phyloP scores from a whole-genome alignment of 2,113 vertebrate species.

The Hystrix brachyura region DNA sequence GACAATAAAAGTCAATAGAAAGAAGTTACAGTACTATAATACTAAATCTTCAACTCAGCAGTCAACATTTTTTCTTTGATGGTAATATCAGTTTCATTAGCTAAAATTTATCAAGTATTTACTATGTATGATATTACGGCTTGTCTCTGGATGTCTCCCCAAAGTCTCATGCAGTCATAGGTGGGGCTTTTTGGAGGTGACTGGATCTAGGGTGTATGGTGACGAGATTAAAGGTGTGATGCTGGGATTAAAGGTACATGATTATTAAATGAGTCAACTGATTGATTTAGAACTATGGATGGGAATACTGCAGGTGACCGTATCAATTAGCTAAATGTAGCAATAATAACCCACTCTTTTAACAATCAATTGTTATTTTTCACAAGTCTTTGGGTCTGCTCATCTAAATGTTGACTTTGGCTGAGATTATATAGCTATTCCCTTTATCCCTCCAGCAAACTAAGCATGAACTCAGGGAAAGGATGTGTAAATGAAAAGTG shows the following conservation, averaged over 20 bases:
- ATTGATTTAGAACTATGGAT: neutral
- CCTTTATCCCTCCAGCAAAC: neutral
- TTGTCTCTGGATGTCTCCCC: neutral
- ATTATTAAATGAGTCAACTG: neutral
- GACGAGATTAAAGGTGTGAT: neutral
- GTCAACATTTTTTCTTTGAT: neutral
- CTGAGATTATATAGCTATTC: neutral
- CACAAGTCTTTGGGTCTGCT: neutral
- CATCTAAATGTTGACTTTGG: neutral
- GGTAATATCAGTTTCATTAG: neutral
- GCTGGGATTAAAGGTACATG: neutral
- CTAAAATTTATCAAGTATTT: conserved; percentile 24
- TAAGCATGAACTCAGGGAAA: neutral
- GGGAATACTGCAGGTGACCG: neutral
- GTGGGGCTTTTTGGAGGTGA: neutral
- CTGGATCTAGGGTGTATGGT: neutral
- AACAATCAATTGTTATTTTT: neutral
- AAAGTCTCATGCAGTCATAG: neutral
- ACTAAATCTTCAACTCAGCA: neutral
- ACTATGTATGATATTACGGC: neutral
- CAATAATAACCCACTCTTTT: neutral
- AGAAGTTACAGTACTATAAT: neutral
- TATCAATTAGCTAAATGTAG: neutral
- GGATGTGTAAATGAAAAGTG: neutral
- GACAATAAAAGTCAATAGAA: neutral